These are phyloP conservation scores for Tipula vernalis DNA, from an alignment of 2,888 invertebrate species.

Conservation along the genomic window DNA sequence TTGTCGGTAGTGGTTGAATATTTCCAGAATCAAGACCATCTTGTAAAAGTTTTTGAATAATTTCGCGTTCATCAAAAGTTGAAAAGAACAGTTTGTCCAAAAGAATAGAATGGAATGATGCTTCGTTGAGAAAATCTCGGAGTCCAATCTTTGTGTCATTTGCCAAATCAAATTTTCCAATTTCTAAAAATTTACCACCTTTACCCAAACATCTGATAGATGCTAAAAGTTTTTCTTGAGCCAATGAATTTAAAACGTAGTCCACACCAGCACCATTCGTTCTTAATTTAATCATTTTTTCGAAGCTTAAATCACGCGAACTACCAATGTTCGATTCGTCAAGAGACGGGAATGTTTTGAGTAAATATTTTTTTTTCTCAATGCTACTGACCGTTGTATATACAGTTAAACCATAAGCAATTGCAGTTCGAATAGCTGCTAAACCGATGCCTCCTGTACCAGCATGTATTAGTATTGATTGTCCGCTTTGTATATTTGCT, in stretches of 20 bases:
- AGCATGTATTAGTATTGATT: conserved; percentile 41
- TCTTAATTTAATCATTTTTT: conserved; percentile 63
- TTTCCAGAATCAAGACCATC: conserved; percentile 52
- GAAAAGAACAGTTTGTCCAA: conserved; percentile 50
- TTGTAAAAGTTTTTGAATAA: conserved; percentile 33
- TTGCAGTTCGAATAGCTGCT: conserved; percentile 61
- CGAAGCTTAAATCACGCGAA: conserved; percentile 77
- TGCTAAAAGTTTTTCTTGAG: conserved; percentile 79
- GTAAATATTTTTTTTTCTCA: conserved; percentile 50
- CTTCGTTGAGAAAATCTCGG: conserved; percentile 54
- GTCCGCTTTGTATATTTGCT: conserved; percentile 29
- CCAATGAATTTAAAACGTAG: conserved; percentile 81
- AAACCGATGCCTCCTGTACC: conserved; percentile 63
- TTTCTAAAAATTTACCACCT: conserved; percentile 65
- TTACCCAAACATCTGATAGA: conserved; percentile 47
- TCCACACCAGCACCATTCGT: conserved; percentile 85
- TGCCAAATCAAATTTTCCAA: conserved; percentile 72
- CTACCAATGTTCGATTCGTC: conserved; percentile 52
- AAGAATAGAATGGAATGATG: conserved; percentile 65
- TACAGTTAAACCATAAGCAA: conserved; percentile 49
- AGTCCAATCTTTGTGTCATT: conserved; percentile 49
- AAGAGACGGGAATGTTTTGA: conserved; percentile 39
- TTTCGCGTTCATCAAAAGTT: conserved; percentile 23
- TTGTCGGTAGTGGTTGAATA: conserved; percentile 53
- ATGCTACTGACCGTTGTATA: conserved; percentile 58